phyloP scores from a whole-genome alignment of 2,113 vertebrate genomes.

The Pterocles gutturalis region DNA sequence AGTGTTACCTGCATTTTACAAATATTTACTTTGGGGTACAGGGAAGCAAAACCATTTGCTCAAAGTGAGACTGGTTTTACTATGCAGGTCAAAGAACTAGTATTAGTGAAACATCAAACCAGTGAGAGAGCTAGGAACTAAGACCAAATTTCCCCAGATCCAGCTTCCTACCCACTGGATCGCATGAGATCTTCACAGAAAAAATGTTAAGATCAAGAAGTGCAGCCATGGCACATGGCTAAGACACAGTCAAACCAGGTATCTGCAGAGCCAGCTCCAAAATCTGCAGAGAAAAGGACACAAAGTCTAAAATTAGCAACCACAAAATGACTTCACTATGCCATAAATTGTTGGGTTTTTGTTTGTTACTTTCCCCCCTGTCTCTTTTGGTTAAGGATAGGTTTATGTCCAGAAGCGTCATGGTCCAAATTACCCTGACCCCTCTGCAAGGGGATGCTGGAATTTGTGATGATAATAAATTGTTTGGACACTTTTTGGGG shows the following conservation, averaged over 20 bases:
- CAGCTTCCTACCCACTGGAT: not conserved
- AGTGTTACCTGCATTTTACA: not conserved
- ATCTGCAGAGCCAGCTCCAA: not conserved
- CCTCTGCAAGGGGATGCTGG: not conserved
- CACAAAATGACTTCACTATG: not conserved
- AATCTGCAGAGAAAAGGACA: not conserved
- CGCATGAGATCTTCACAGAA: not conserved
- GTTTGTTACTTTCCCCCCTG: too few relatives aligned
- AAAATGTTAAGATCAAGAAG: not conserved
- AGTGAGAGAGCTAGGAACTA: not conserved
- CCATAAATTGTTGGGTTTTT: fast-evolving
- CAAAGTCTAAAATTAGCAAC: not conserved
- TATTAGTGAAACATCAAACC: not conserved
- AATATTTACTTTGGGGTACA: not conserved
- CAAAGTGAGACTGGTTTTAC: not conserved
- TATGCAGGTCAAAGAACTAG: not conserved
- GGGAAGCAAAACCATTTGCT: not conserved
- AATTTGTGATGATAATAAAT: not conserved
- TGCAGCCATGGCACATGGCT: fast-evolving
- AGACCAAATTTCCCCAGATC: not conserved
- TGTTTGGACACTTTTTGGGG: not conserved
- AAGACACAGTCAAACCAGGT: too few relatives aligned
- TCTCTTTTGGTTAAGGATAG: not conserved
- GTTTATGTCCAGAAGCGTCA: not conserved
- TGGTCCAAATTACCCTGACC: not conserved